Conservation (phyloP, 2,113 vertebrate genomes). For the Tamias sibiricus region DNA sequence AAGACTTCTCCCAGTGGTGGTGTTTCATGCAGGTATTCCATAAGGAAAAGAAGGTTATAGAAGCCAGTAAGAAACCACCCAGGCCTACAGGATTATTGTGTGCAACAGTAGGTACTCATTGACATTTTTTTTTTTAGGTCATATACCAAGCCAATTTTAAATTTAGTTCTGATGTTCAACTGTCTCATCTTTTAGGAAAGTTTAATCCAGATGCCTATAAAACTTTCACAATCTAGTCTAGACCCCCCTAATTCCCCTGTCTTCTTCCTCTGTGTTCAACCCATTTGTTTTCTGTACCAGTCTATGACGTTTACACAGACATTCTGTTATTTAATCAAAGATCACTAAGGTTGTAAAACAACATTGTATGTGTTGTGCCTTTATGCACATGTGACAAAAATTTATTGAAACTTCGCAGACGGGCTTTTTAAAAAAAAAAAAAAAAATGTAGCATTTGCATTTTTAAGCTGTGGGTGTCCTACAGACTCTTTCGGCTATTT, state of each 20-base stretch:
- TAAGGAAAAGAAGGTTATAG: neutral
- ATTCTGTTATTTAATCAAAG: neutral
- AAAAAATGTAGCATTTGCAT: conserved; percentile 33
- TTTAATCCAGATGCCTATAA: neutral
- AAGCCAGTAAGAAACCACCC: neutral
- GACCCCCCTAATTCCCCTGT: neutral
- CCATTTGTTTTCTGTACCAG: neutral
- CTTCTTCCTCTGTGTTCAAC: neutral
- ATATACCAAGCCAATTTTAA: neutral
- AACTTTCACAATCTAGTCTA: neutral
- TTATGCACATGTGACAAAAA: neutral
- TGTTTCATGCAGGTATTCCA: neutral
- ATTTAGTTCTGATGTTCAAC: neutral
- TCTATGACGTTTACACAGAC: neutral
- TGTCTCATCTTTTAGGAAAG: neutral
- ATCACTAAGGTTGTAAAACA: neutral
- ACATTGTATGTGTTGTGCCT: neutral
- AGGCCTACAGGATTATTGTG: neutral
- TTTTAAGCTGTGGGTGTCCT: conserved; percentile 35
- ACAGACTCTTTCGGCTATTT: conserved; percentile 31
- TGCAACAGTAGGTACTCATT: neutral
- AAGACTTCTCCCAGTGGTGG: neutral
- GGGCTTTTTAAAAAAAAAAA: conserved; percentile 39
- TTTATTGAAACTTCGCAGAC: neutral
- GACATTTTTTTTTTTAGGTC: neutral